Evolutionary conservation across 2,888 invertebrate genomes (phyloP), one percentile per base, ranked within the genome.

Genomic region (Plemyria rubiginata): DNA sequence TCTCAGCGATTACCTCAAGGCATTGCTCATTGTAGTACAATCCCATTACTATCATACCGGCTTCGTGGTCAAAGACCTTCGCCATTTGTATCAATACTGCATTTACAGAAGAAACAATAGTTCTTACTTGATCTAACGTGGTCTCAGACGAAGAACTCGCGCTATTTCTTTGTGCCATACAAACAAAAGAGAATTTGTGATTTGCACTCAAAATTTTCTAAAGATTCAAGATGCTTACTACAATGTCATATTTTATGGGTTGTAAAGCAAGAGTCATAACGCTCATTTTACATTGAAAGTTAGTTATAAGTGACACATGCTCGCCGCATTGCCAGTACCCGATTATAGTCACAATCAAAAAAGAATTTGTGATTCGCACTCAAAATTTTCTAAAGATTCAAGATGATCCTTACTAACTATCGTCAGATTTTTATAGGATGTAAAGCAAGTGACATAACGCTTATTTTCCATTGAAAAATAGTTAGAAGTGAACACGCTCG

Each of bases 261-360:
- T 36, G 32, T 64, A 54, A 61, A 43, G 13, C 41, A 28, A 28
- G 6, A 9, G 41, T 28, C 22, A 57, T 62, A 62, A 50, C 38
- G 62, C 49, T 62, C 49, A 62, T 54, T 54, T 45, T 50, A 16
- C 45, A 54, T 58, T 36, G 53, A 16, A 49, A 54, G 54, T 57
- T 58, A 49, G 54, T 58, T 58, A 54, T 49, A 58, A 58, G 57
- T 57, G 50, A 54, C 58, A 54, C 57, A 49, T 51, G 40, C 62
- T 43, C 51, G 29, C 62, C 53, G 55, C 62, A 67, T 62, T 64
- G 65, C 65, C 72, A 76, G 77, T 73, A 75, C 59, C n/a, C 80
- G 87, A 88, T 87, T n/a, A n/a, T n/a, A n/a, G n/a, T n/a, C n/a
- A 15, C 13, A 43, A 12, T 15, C 7, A 43, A 13, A 15, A 43